These are phyloP conservation scores for Pteropus alecto DNA, from an alignment of 2,113 vertebrate species.

Conservation along the genomic window DNA sequence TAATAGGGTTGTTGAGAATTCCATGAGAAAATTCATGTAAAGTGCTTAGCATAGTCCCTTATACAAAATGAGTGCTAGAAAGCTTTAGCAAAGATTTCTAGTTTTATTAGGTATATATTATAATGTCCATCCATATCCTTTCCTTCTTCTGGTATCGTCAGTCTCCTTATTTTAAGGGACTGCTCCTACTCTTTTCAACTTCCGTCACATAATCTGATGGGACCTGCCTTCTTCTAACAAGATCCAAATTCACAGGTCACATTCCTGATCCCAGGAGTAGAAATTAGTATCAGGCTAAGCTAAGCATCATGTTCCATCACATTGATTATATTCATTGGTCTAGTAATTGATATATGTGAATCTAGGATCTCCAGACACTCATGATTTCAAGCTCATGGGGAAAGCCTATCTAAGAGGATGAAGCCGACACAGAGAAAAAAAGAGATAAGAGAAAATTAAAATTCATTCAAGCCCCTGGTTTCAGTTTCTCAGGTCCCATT, in stretches of 20 bases:
- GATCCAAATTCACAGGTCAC: background rate
- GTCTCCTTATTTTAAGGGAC: background rate
- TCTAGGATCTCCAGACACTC: background rate
- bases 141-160: background rate
- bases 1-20: background rate
- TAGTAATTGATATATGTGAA: background rate
- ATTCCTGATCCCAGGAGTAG: background rate
- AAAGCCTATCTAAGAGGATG: background rate
- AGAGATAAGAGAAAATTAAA: background rate
- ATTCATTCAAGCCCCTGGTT: background rate
- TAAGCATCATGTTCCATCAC: background rate
- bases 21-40: background rate
- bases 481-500: background rate
- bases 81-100: background rate
- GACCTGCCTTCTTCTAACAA: background rate
- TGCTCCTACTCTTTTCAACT: background rate
- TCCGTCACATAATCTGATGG: background rate
- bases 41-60: background rate
- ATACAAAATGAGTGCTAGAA: background rate
- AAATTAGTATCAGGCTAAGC: background rate
- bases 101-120: background rate
- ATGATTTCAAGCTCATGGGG: background rate
- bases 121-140: background rate
- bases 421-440: background rate
- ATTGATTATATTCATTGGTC: background rate